Evolutionary conservation across 2,888 invertebrate species (phyloP).

Genomic region (Exephanes ischioxanthus): DNA sequence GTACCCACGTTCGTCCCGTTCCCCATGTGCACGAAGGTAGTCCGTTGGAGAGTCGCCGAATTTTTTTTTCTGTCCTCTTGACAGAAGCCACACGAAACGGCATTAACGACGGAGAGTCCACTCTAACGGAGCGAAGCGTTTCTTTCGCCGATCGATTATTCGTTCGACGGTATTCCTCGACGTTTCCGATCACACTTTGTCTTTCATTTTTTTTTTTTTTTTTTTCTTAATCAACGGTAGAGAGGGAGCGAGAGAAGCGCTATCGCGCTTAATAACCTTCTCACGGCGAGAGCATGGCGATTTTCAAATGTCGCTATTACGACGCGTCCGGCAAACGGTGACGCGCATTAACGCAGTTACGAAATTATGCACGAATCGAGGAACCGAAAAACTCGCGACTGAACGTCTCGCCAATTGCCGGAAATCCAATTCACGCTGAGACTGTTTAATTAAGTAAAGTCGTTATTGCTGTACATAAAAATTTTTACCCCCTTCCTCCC

Average conservation of each 20-base stretch:
- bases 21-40: constrained; percentile 73
- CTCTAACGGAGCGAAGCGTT: neutral
- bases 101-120: constrained; percentile 17
- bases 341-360: constrained; percentile 40
- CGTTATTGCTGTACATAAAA: neutral
- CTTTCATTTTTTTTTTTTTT: neutral
- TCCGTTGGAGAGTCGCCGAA: constrained; percentile 25
- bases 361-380: constrained; percentile 26
- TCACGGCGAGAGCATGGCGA: constrained; percentile 62
- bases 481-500: neutral
- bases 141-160: constrained; percentile 11
- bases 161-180: constrained; percentile 2
- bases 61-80: constrained; percentile 42
- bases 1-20: neutral
- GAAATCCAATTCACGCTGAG: constrained; percentile 1
- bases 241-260: neutral
- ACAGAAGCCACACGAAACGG: constrained; percentile 45
- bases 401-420: constrained; percentile 24
- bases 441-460: constrained; percentile 10
- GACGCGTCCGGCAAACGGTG: constrained; percentile 37
- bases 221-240: constrained; percentile 13
- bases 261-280: constrained; percentile 21
- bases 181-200: neutral
- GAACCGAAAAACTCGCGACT: neutral
- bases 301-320: constrained; percentile 71